Conservation (phyloP, 2,797 vertebrate species). For the Chelidonichthys spinosus region DNA sequence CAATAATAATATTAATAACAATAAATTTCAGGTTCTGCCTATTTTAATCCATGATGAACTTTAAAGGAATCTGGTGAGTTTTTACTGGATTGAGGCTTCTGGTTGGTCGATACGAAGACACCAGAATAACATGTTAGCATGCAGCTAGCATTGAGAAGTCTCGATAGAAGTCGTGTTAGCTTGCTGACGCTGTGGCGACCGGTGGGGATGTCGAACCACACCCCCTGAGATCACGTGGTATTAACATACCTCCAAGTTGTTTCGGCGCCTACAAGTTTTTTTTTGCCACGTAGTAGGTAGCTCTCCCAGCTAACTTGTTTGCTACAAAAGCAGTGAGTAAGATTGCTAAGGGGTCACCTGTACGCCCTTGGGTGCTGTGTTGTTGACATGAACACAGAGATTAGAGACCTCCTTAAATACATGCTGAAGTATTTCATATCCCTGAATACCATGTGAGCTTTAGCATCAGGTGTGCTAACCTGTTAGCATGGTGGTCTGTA, state of each 20-base stretch:
- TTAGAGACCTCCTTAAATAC: too few relatives aligned
- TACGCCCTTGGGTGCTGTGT: too few relatives aligned
- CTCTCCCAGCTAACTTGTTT: not conserved
- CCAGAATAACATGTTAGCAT: constrained; percentile 15
- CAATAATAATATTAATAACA: not conserved
- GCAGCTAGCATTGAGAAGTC: not conserved
- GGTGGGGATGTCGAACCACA: too few relatives aligned
- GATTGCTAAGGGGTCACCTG: not conserved
- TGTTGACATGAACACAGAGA: too few relatives aligned
- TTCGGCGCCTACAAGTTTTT: too few relatives aligned
- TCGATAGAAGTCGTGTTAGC: not conserved
- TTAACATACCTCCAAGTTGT: not conserved
- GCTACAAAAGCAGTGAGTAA: too few relatives aligned
- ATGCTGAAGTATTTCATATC: too few relatives aligned
- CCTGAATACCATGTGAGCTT: not conserved
- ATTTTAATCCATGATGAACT: constrained; percentile 3
- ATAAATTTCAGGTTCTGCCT: constrained; percentile 2
- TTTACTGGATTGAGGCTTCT: not conserved
- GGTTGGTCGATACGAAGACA: not conserved
- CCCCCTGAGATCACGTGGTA: too few relatives aligned
- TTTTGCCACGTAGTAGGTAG: not conserved
- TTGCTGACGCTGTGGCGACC: not conserved
- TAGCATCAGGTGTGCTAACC: constrained; percentile 1
- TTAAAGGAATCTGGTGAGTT: constrained; percentile 12
- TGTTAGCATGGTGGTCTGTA: not conserved